Percentiles rank a stretch among this genome's conserved stretches.
phyloP scores from a whole-genome alignment of 2,888 invertebrate species.

The Pemphredon lugubris region DNA sequence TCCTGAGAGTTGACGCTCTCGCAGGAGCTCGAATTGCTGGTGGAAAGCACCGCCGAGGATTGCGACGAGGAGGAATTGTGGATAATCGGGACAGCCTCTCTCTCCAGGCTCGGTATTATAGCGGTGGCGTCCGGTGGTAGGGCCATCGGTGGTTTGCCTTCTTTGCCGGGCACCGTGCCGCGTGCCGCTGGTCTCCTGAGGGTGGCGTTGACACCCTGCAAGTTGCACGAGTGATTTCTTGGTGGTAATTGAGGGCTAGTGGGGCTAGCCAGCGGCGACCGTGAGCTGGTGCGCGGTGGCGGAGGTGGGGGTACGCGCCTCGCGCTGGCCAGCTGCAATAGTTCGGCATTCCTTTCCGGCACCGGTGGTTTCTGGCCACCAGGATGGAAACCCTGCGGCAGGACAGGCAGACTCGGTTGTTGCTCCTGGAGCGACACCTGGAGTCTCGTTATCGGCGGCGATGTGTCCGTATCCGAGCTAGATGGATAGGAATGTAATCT shows the following conservation, averaged over 20 bases:
- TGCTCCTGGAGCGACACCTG: constrained; percentile 80
- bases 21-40: constrained; percentile 88
- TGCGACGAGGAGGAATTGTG: constrained; percentile 56
- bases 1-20: constrained; percentile 90
- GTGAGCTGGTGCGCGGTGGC: constrained; percentile 94
- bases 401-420: constrained; percentile 67
- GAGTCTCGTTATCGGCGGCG: constrained; percentile 87
- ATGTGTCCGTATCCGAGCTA: constrained; percentile 91
- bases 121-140: constrained; percentile 64
- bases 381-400: constrained; percentile 57
- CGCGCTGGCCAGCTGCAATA: constrained; percentile 87
- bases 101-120: constrained; percentile 29
- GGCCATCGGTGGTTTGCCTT: constrained; percentile 75
- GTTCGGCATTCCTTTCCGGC: constrained; percentile 90
- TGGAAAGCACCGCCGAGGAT: constrained; percentile 78
- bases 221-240: constrained; percentile 80
- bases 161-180: constrained; percentile 43
- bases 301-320: constrained; percentile 94
- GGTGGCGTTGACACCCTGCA: constrained; percentile 53
- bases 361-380: constrained; percentile 86
- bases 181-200: constrained; percentile 56
- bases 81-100: constrained; percentile 20
- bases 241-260: constrained; percentile 88
- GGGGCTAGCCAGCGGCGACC: constrained; percentile 93
- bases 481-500: constrained; percentile 93